These are phyloP conservation scores for Pocillopora damicornis DNA, from an alignment of 64 coral and sea anemone species.

Conservation along the genomic window DNA sequence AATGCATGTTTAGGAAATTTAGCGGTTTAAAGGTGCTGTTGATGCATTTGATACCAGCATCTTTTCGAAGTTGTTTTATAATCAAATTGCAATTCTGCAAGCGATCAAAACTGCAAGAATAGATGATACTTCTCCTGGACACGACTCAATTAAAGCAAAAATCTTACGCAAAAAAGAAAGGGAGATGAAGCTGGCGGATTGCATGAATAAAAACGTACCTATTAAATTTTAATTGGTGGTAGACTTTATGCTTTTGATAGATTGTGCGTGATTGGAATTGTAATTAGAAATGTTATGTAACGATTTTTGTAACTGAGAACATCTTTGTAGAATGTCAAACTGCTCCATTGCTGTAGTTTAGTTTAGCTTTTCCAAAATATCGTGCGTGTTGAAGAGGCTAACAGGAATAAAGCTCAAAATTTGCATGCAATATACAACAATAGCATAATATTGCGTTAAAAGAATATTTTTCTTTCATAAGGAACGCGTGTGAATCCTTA, in stretches of 20 bases:
- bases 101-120: too few relatives aligned
- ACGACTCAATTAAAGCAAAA: neutral
- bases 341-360: neutral
- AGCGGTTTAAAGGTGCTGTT: too few relatives aligned
- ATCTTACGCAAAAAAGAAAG: neutral
- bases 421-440: conserved; percentile 24
- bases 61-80: too few relatives aligned
- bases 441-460: conserved; percentile 13
- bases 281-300: neutral
- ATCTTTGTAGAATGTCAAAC: neutral
- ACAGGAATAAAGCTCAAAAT: conserved; percentile 15
- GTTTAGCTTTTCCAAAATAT: neutral
- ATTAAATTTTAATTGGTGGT: conserved; percentile 2
- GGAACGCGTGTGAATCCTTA: conserved; percentile 1
- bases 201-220: neutral
- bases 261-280: neutral
- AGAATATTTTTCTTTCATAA: conserved; percentile 17
- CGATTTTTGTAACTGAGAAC: neutral
- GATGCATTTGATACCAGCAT: too few relatives aligned
- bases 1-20: too few relatives aligned
- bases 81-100: too few relatives aligned
- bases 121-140: too few relatives aligned
- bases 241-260: neutral
- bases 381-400: neutral
- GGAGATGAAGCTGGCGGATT: neutral